Base-by-base conservation (phyloP, 2,113 vertebrate genomes). In the Salvelinus sp. region DNA sequence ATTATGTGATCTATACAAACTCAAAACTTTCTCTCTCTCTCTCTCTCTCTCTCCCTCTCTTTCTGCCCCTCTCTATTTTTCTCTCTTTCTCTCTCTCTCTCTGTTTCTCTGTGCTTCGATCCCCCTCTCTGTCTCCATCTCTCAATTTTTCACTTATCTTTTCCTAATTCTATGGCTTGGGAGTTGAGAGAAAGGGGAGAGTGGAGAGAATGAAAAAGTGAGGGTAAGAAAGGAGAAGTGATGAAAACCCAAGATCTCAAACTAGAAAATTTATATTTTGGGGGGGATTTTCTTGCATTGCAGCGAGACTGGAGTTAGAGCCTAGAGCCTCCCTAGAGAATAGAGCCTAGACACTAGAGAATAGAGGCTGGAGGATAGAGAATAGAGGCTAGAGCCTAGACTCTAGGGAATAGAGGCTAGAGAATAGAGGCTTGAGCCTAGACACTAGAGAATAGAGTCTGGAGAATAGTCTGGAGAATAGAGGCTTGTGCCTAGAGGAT, bases 181-280 rank as follows among this genome's bases (percentile, higher is more conserved):
- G 62, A 71, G 57, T 30, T 6, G 64, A 0, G n/a, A 28, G 14
- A 58, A 60, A 27, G 9, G 65, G 65, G 50, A 47, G 72, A 66
- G 54, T 27, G 47, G 76, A 75, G 67, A 74, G 68, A 28, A n/a
- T 54, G 57, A 74, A 60, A 74, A 13, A 18, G 13, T 4, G 50
- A 74, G 65, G 60, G 65, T 20, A 79, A 60, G 64, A 33, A 76
- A 48, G 75, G 78, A 28, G 27, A 64, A 12, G 78, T 79, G 81
- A 88, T 85, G 83, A 88, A 87, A 89, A 18, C 79, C 68, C 78
- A 63, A 83, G 82, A 87, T 90, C 81, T 81, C 54, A 81, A 86
- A 87, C 82, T 88, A 82, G 74, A 87, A 90, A 88, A 90, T 88
- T 72, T 79, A 87, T 88, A 70, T 88, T 86, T 90, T 86, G 88